Evolutionary conservation across 2,113 vertebrate species (phyloP), one percentile per base, ranked within the genome.

Genomic region (Etheostoma cragini): DNA sequence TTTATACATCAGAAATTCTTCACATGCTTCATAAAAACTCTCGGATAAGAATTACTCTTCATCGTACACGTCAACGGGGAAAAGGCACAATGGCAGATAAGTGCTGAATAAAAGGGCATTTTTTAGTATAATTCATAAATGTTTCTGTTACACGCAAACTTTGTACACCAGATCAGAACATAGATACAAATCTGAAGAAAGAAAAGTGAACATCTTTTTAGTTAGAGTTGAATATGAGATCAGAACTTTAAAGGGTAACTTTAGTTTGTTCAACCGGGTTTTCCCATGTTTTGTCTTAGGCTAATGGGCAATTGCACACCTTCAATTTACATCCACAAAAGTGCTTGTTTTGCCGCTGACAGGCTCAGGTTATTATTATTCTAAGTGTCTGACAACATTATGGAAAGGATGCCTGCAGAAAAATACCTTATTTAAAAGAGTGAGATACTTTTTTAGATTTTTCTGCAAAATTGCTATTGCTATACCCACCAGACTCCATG

Each of bases 1-100:
- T 93, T 92, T 90, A 92, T 78, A 90, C 86, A 88, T 87, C 69
- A 76, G 49, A 82, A 33, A 93, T 93, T 91, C 89, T 82, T 90
- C 62, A 80, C 88, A 85, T 91, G 85, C 87, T 92, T 91, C 21
- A 69, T n/a, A 58, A 50, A 79, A 76, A 67, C 26, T 77, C 78
- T 72, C 0, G 75, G 76, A 84, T 61, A 78, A 66, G 64, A 33
- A 80, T 45, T 38, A 74, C 66, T 89, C 78, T 72, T 71, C 77
- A 47, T 82, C 42, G 65, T 42, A 65, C 76, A 62, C 70, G 54
- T 75, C 22, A 70, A 50, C 5, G n/a, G 78, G 78, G 22, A 22
- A 22, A 64, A 64, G 70, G 73, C 80, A 75, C 78, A 46, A 22
- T 16, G 74, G 78, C 78, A 49, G 80, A 85, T 30, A 88, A 87